Base-by-base conservation (phyloP, 2,113 vertebrate genomes). In the Amazona vittata region DNA sequence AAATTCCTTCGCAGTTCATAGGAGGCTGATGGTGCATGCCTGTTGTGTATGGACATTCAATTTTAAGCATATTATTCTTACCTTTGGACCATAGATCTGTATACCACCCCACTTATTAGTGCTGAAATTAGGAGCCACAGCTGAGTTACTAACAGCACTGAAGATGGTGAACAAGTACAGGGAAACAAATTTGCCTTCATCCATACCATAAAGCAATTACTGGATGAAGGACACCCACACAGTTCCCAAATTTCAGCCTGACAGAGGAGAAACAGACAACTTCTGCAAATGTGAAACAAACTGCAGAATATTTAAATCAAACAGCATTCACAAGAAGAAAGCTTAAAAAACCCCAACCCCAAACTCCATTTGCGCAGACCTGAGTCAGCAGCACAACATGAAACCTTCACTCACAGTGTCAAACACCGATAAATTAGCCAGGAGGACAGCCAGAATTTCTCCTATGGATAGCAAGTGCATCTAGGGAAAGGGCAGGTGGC, bases 241-340 rank as follows among this genome's bases (percentile, higher is more conserved):
- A 90, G 31, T 81, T 93, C 69, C 83, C 83, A 86, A 77, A 95
- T 88, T 95, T 83, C 75, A 90, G 50, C 41, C 76, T 47, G 60
- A 60, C 39, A 70, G 20, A 77, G 35, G 37, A 70, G 76, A 71
- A 77, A 60, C 49, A 87, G 41, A 59, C 60, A 77, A 49, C 55
- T 86, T 93, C 12, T 67, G 39, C 46, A 70, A 86, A 86, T 44
- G 65, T 1, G 5, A 44, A 77, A 70, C 35, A 65, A 88, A 59
- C 37, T 2, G 0, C 49, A 67, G 71, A 46, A 59, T 12, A 37
- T 35, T 90, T 52, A 76, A 89, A 76, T 50, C 52, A 49, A 73
- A 76, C 21, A 43, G 44, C 8, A 60, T 33, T 84, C 49, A 35
- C 41, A 57, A 59, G 46, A 79, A 77, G 10, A 43, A 83, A 77